Conservation (phyloP, 2,888 invertebrate genomes). For the Geophilus truncorum region DNA sequence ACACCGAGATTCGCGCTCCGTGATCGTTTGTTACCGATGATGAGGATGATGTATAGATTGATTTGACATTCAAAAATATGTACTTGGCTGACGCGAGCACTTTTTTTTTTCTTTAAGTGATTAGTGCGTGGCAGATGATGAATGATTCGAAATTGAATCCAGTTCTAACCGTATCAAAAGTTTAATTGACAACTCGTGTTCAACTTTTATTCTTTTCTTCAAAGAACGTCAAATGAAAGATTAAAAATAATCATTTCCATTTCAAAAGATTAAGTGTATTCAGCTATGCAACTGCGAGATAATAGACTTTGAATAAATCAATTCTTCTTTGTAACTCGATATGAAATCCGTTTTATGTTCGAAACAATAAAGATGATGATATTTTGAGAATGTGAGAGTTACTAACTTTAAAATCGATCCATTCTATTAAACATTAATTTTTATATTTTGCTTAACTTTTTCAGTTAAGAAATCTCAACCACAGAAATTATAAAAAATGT, state of each 20-base stretch:
- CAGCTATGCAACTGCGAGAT: background rate
- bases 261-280: background rate
- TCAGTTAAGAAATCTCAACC: too few species aligned
- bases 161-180: background rate
- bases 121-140: background rate
- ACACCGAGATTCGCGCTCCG: background rate
- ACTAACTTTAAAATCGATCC: background rate
- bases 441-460: too few species aligned
- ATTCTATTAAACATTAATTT: background rate
- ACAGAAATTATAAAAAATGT: too few species aligned
- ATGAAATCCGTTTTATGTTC: background rate
- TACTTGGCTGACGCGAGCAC: background rate
- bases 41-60: conserved; percentile 10
- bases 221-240: background rate
- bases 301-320: background rate
- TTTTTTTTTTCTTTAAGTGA: background rate
- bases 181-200: conserved; percentile 13
- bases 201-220: background rate
- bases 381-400: background rate
- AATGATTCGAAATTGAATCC: background rate
- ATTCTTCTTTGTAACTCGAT: background rate
- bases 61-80: conserved; percentile 7
- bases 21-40: background rate
- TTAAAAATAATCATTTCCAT: background rate
- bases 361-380: background rate